Percentiles rank a stretch among this genome's conserved stretches.
phyloP scores from a whole-genome alignment of 2,888 invertebrate genomes.

The Geophilus truncorum region DNA sequence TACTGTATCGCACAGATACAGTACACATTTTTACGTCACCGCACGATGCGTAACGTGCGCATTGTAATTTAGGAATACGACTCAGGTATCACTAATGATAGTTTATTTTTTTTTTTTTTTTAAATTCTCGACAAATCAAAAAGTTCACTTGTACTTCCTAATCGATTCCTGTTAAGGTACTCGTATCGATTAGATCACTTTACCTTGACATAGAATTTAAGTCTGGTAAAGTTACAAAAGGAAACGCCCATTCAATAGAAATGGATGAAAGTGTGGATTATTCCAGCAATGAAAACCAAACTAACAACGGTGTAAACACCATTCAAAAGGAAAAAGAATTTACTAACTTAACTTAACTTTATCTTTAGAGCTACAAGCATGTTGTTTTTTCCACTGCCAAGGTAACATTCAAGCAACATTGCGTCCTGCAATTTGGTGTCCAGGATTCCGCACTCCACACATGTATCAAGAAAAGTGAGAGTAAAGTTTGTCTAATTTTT shows the following conservation, averaged over 20 bases:
- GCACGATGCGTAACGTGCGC: too few species aligned
- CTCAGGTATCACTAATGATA: too few species aligned
- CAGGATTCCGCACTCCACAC: neutral
- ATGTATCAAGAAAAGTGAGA: slow-evolving; percentile 28
- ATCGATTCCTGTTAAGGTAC: too few species aligned
- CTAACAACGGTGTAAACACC: neutral
- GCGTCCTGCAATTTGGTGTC: slow-evolving; percentile 19
- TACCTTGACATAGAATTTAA: neutral
- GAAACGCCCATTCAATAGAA: neutral
- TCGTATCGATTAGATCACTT: too few species aligned
- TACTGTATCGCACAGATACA: too few species aligned
- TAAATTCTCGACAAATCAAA: too few species aligned
- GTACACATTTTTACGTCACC: too few species aligned
- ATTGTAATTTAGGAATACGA: too few species aligned
- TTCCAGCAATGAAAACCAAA: neutral
- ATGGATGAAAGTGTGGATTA: neutral
- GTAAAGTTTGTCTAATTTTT: neutral
- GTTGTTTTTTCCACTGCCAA: slow-evolving; percentile 18
- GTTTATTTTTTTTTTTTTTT: too few species aligned
- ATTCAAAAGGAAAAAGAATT: neutral
- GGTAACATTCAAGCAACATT: slow-evolving; percentile 22
- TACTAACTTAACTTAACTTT: neutral
- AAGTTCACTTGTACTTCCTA: too few species aligned
- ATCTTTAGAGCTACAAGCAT: neutral
- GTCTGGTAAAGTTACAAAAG: neutral